Evolutionary conservation across 2,797 vertebrate genomes (phyloP), one percentile per base, ranked within the genome.

Genomic region (Miichthys miiuy): DNA sequence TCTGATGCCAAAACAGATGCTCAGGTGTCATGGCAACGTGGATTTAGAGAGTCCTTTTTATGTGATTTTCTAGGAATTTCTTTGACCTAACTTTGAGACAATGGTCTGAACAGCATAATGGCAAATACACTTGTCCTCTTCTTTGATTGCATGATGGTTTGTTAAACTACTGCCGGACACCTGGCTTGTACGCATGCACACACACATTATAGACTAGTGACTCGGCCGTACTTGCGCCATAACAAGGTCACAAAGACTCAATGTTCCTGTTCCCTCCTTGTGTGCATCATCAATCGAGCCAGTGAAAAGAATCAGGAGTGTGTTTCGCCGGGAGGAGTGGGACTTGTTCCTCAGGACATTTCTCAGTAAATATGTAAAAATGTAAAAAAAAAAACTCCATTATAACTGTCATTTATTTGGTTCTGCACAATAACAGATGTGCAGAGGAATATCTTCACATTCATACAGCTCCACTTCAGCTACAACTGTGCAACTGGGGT

Each of bases 1-100:
- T 7, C 25, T 50, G 60, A 27, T 1, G 13, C 6, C 13, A 46
- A 63, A 27, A 20, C 14, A n/a, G 25, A 78, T 27, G 63, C 12
- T 55, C 63, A 11, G 30, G 30, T 46, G 17, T 34, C 41, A 18
- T 5, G 30, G 5, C 16, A 4, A 61, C 7, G 0, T 20, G 18
- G 52, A 71, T 68, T 6, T 9, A 72, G 65, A 34, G 63, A 17
- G 41, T 12, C 20, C 2, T 25, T 72, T 47, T 63, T 6, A 25
- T 72, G 2, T 20, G 23, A 20, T 1, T 48, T 27, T 25, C 27
- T 14, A 23, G 25, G 44, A 41, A 57, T 54, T 20, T 38, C 2
- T 54, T 42, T 44, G 10, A 27, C 52, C 56, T 1, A 42, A 44
- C 16, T 30, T 12, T 30, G 16, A 27, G 23, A n/a, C n/a, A 6